Conservation (phyloP, 2,797 vertebrate genomes). For the Petrocephalus sullivani region DNA sequence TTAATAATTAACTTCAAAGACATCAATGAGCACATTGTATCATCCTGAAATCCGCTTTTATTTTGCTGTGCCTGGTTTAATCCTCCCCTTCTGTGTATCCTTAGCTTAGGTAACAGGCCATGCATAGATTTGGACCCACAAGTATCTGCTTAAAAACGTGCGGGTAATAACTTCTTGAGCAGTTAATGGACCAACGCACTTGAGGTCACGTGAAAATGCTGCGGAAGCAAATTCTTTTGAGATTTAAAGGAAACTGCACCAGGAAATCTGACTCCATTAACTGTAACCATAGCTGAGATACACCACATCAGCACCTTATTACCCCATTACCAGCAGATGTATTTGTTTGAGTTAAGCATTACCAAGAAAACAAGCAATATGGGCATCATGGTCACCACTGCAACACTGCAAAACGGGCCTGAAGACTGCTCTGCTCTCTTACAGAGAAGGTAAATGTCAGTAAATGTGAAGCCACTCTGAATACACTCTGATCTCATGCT, state of each 20-base stretch:
- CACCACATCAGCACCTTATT: conserved; percentile 2
- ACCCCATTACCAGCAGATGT: not conserved
- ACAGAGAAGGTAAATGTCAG: not conserved
- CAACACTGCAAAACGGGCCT: not conserved
- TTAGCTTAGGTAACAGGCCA: not conserved
- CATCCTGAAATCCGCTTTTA: not conserved
- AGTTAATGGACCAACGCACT: not conserved
- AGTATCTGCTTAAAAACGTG: not conserved
- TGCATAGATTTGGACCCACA: not conserved
- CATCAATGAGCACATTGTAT: not conserved
- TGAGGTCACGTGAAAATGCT: conserved; percentile 4
- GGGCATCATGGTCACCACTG: not conserved
- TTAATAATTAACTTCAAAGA: not conserved
- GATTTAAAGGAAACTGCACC: not conserved
- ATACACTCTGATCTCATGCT: not conserved
- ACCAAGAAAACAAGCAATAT: not conserved
- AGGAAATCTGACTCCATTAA: not conserved
- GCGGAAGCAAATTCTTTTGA: not conserved
- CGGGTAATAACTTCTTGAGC: not conserved
- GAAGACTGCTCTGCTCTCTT: not conserved
- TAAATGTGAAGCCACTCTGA: not conserved
- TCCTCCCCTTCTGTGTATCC: not conserved
- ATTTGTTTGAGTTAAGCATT: not conserved
- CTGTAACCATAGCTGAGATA: not conserved
- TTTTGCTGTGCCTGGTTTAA: not conserved